These are phyloP conservation scores for Syngnathus typhle DNA, from an alignment of 2,113 vertebrate genomes.

Conservation along the genomic window DNA sequence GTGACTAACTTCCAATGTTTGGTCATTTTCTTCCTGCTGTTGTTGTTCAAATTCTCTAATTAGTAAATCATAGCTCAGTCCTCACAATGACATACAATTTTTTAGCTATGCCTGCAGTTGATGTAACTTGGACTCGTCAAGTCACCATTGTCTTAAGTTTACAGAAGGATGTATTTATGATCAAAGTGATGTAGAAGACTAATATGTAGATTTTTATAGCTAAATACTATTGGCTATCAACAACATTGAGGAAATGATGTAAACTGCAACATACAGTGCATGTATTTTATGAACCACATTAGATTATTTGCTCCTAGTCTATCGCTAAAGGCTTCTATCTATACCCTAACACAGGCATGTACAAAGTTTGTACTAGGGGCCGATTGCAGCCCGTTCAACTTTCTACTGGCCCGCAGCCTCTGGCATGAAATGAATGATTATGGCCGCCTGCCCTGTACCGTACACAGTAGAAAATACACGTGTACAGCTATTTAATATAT, in stretches of 20 bases:
- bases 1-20: not conserved
- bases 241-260: not conserved
- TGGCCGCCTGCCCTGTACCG: too few relatives aligned
- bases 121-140: conserved; percentile 21
- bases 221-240: not conserved
- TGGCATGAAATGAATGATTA: too few relatives aligned
- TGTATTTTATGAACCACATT: conserved; percentile 57
- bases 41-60: conserved; percentile 54
- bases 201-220: not conserved
- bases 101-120: conserved; percentile 24
- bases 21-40: conserved; percentile 21
- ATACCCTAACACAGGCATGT: conserved; percentile 11
- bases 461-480: too few relatives aligned
- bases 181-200: not conserved
- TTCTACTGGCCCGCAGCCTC: too few relatives aligned
- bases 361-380: too few relatives aligned
- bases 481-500: too few relatives aligned
- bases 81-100: conserved; percentile 61
- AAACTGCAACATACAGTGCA: not conserved
- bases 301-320: not conserved
- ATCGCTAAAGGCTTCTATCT: conserved; percentile 15
- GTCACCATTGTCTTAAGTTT: not conserved
- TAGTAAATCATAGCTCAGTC: conserved; percentile 58
- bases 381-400: too few relatives aligned
- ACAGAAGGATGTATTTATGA: not conserved